phyloP scores from a whole-genome alignment of 2,888 invertebrate genomes.

The Pseudococcus viburni region DNA sequence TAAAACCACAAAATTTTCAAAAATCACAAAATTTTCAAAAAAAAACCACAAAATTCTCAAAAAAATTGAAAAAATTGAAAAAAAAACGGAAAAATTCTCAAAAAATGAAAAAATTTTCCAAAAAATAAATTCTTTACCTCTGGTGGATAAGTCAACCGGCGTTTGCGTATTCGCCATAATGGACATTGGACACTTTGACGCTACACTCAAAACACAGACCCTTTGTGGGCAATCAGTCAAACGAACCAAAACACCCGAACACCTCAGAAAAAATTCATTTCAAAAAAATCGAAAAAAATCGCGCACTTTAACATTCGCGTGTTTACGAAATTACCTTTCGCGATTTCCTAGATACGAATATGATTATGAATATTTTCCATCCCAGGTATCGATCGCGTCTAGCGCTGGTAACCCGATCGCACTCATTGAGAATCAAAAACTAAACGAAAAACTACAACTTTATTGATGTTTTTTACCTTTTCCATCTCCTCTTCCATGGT shows the following conservation, averaged over 20 bases:
- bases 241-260: neutral
- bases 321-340: neutral
- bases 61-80: neutral
- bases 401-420: slow-evolving; percentile 21
- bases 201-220: too few relatives aligned
- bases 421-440: slow-evolving; percentile 42
- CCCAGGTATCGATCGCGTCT: neutral
- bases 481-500: slow-evolving; percentile 57
- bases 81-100: neutral
- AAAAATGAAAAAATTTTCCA: neutral
- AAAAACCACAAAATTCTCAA: too few relatives aligned
- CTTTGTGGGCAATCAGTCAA: neutral
- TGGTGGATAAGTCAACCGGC: slow-evolving; percentile 8
- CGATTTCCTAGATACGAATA: neutral
- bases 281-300: slow-evolving; percentile 5
- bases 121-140: neutral
- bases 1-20: too few relatives aligned
- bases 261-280: slow-evolving; percentile 12
- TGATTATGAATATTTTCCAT: neutral
- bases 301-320: neutral
- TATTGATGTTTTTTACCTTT: slow-evolving; percentile 55
- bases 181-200: too few relatives aligned
- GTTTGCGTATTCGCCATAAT: slow-evolving; percentile 13
- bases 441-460: slow-evolving; percentile 51
- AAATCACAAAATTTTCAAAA: too few relatives aligned